phyloP scores from a whole-genome alignment of 2,888 invertebrate genomes.

The Criorhina ranunculi region DNA sequence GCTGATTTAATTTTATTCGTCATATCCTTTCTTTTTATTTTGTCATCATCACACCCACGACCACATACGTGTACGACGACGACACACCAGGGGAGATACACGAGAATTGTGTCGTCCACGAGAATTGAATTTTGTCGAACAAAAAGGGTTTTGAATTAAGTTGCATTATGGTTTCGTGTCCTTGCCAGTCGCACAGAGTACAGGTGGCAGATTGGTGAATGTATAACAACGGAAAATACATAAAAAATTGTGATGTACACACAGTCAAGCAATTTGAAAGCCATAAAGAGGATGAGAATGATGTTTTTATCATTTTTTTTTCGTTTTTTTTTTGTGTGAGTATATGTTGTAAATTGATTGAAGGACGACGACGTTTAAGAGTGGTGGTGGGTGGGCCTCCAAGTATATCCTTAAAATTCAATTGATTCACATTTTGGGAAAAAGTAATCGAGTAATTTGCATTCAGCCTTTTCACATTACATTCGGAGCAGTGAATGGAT shows the following conservation, averaged over 20 bases:
- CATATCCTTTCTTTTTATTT: constrained; percentile 67
- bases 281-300: constrained; percentile 58
- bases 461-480: constrained; percentile 20
- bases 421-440: constrained; percentile 64
- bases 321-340: background rate
- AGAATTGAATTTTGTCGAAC: constrained; percentile 65
- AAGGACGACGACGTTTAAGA: constrained; percentile 39
- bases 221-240: constrained; percentile 21
- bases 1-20: constrained; percentile 77
- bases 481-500: constrained; percentile 4
- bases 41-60: constrained; percentile 35
- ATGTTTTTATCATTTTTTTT: constrained; percentile 11
- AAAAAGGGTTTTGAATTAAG: constrained; percentile 73
- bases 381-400: no score
- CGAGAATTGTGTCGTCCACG: constrained; percentile 15
- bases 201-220: constrained; percentile 40
- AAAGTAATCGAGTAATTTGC: constrained; percentile 53
- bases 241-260: constrained; percentile 37
- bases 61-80: background rate
- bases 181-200: constrained; percentile 43
- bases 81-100: constrained; percentile 9
- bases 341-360: constrained; percentile 17
- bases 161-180: constrained; percentile 72
- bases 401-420: constrained; percentile 69
- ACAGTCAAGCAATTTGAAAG: constrained; percentile 58